Percentiles rank a stretch among this genome's conserved stretches.
phyloP scores from a whole-genome alignment of 2,113 vertebrate genomes.

The Chrysochloris asiatica region DNA sequence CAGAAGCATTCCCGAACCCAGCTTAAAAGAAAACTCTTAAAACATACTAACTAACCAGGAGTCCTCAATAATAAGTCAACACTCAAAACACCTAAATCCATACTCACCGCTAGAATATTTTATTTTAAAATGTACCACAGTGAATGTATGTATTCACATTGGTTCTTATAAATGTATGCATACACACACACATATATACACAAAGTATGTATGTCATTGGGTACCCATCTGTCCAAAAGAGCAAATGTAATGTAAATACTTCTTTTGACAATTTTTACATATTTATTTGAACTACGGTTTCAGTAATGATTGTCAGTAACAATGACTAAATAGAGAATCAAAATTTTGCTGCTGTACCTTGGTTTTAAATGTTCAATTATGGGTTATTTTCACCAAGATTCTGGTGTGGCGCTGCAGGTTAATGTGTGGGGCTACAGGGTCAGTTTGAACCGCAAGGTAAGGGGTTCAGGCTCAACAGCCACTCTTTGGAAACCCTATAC shows the following conservation, averaged over 20 bases:
- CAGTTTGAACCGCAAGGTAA: too few relatives aligned
- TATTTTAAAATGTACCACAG: constrained; percentile 70
- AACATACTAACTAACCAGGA: constrained; percentile 18
- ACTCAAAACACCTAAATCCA: constrained; percentile 46
- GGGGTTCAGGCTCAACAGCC: too few relatives aligned
- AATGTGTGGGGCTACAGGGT: too few relatives aligned
- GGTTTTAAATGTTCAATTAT: constrained; percentile 34
- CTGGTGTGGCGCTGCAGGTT: too few relatives aligned
- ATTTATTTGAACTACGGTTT: constrained; percentile 48
- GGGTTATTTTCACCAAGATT: constrained; percentile 36
- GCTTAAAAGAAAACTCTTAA: constrained; percentile 43
- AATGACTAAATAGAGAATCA: constrained; percentile 11
- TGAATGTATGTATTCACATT: constrained; percentile 30
- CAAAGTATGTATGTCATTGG: constrained; percentile 41
- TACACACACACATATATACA: neutral
- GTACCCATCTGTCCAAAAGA: constrained; percentile 46
- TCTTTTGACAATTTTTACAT: constrained; percentile 50
- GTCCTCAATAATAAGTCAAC: neutral
- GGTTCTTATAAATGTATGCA: constrained; percentile 48
- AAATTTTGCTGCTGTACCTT: constrained; percentile 42
- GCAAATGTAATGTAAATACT: constrained; percentile 50
- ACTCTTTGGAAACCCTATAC: too few relatives aligned
- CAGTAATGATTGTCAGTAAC: constrained; percentile 6
- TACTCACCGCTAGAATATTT: constrained; percentile 51
- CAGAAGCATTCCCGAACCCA: neutral